Percentiles rank a stretch among this genome's conserved stretches.
phyloP scores from a whole-genome alignment of 1,140 invertebrate species.

The Drosophila willistoni region DNA sequence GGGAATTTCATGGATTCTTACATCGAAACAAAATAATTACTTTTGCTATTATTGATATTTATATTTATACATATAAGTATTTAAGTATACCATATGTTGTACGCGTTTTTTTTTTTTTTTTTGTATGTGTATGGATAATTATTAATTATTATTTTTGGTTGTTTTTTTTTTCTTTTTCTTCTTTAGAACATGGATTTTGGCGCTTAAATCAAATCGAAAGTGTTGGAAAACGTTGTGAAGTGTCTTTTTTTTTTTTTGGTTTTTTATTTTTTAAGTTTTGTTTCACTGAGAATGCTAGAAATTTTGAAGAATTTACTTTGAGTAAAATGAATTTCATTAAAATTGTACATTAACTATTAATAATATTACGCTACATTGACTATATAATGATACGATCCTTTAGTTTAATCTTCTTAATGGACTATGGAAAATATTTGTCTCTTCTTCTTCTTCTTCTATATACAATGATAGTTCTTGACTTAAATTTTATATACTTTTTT shows the following conservation, averaged over 20 bases:
- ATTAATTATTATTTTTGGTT: constrained; percentile 3
- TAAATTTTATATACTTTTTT: constrained; percentile 18
- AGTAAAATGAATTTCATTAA: constrained; percentile 35
- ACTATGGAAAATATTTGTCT: constrained; percentile 64
- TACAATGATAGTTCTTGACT: constrained; percentile 52
- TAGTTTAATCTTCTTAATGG: constrained; percentile 51
- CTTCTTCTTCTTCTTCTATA: constrained; percentile 40
- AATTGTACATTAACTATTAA: constrained; percentile 4
- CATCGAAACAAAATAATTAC: constrained; percentile 35
- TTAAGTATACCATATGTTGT: constrained; percentile 8
- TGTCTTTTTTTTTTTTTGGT: neutral
- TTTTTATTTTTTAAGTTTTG: constrained; percentile 8
- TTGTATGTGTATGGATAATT: constrained; percentile 15
- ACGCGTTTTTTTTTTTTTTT: neutral
- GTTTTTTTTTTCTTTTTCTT: too few relatives aligned
- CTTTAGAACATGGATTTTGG: constrained; percentile 19
- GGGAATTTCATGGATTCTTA: constrained; percentile 28
- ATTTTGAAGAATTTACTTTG: constrained; percentile 30
- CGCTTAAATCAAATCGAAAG: constrained; percentile 27
- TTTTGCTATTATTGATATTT: constrained; percentile 38
- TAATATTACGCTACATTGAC: constrained; percentile 56
- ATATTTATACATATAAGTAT: constrained; percentile 24
- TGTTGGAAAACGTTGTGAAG: neutral
- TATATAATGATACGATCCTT: constrained; percentile 39
- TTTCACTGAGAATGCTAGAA: neutral